A percentile compares a stretch with the other conserved stretches of the same genome.
Conservation (phyloP, 1,140 invertebrate genomes). For the Drosophila rhopaloa region DNA sequence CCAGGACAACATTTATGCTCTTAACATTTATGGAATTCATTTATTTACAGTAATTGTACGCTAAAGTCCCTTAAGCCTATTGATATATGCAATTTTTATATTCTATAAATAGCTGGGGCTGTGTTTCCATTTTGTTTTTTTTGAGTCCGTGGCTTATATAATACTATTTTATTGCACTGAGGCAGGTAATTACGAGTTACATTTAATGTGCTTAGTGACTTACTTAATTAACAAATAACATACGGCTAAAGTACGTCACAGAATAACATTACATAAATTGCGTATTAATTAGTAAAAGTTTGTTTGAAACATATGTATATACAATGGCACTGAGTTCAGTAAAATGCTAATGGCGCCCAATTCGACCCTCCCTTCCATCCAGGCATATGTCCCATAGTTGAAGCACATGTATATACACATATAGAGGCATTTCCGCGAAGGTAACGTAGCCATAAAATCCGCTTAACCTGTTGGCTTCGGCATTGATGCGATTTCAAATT, state of each 20-base stretch:
- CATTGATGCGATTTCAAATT: not conserved
- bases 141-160: constrained; percentile 4
- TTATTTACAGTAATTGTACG: constrained; percentile 35
- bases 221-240: constrained; percentile 53
- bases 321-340: constrained; percentile 2
- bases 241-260: constrained; percentile 20
- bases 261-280: constrained; percentile 13
- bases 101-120: constrained; percentile 6
- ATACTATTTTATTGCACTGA: constrained; percentile 35
- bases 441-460: too few relatives aligned
- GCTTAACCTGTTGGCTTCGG: not conserved
- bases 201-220: constrained; percentile 22
- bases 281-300: constrained; percentile 9
- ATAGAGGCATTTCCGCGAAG: too few relatives aligned
- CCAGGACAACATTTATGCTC: constrained; percentile 1
- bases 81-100: constrained; percentile 26
- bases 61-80: constrained; percentile 25
- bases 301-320: constrained; percentile 11
- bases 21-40: constrained; percentile 48
- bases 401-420: too few relatives aligned
- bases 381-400: not conserved
- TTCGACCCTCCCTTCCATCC: not conserved
- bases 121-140: not conserved
- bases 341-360: not conserved
- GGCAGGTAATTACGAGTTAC: constrained; percentile 18